Evolutionary conservation across 2,888 invertebrate species (phyloP), one percentile per base, ranked within the genome.

Genomic region (Flexamia atlantica): DNA sequence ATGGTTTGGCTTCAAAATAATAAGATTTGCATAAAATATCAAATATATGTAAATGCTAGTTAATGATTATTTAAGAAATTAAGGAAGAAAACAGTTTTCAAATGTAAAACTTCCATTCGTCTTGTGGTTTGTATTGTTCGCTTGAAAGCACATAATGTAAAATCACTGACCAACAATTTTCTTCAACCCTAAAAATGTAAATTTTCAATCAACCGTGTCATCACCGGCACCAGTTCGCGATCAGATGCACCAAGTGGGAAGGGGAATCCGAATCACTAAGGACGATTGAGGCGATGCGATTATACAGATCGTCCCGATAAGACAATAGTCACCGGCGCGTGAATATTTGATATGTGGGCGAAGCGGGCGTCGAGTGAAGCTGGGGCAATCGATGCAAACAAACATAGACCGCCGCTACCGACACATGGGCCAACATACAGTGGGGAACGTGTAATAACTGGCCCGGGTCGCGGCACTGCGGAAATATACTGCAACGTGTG

Each of bases 301-400:
- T 30, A 4, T 4, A 14, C 70, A 4, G 72, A 72, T 72, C 42
- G 72, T 68, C n/a, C 23, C 0, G 76, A 76, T 76, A 76, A 76
- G 46, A 76, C 46, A 72, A 72, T 42, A 42, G 76, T 76, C 76
- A 20, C 9, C 23, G 40, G n/a, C 28, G 40, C 76, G 76, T 76
- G 76, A 76, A 46, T 76, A 50, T 76, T 76, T 76, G 76, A 76
- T 76, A n/a, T 72, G 72, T 72, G 50, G 2, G 46, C n/a, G 40
- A 12, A 42, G n/a, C 32, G 25, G 81, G 23, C 17, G 36, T 9
- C 25, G 40, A 40, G 12, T 30, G 60, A 53, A 9, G 53, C n/a
- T 32, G 72, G 46, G 10, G 50, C 20, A 60, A 60, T 81, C 81
- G 25, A 30, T 64, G 30, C 10, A 23, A 14, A 64, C 64, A 64